phyloP scores from a whole-genome alignment of 2,888 invertebrate species.

The Diploptera punctata region DNA sequence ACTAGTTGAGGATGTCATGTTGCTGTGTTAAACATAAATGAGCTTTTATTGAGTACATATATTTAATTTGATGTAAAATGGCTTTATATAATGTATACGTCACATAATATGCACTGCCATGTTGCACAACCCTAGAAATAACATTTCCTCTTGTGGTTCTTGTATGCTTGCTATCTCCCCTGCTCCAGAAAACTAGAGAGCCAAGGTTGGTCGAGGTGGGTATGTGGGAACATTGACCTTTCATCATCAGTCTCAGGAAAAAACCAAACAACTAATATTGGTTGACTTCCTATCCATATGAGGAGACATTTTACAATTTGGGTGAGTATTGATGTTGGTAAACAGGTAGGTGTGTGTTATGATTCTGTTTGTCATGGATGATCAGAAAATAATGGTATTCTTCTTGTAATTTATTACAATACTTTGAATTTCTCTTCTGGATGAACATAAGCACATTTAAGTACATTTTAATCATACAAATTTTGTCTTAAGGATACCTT shows the following conservation, averaged over 20 bases:
- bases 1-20: no score
- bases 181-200: constrained; percentile 18
- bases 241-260: constrained; percentile 3
- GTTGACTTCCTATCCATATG: constrained; percentile 13
- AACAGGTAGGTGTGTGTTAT: neutral
- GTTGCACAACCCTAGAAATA: neutral
- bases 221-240: constrained; percentile 18
- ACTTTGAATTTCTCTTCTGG: no score
- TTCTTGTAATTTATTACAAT: no score
- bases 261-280: neutral
- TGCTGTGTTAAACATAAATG: no score
- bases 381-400: no score
- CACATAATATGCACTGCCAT: neutral
- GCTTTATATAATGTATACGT: neutral
- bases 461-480: no score
- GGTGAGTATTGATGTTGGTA: constrained; percentile 9
- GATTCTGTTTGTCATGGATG: constrained; percentile 10
- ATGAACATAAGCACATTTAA: no score
- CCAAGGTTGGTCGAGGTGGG: constrained; percentile 10
- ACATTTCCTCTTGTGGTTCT: constrained; percentile 3
- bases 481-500: no score
- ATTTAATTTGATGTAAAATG: no score
- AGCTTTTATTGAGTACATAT: no score
- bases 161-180: constrained; percentile 21
- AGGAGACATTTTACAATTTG: neutral